Percentiles rank a stretch among this genome's conserved stretches.
Evolutionary conservation across 2,113 vertebrate genomes (phyloP).

Genomic region (Xiphophorus maculatus): DNA sequence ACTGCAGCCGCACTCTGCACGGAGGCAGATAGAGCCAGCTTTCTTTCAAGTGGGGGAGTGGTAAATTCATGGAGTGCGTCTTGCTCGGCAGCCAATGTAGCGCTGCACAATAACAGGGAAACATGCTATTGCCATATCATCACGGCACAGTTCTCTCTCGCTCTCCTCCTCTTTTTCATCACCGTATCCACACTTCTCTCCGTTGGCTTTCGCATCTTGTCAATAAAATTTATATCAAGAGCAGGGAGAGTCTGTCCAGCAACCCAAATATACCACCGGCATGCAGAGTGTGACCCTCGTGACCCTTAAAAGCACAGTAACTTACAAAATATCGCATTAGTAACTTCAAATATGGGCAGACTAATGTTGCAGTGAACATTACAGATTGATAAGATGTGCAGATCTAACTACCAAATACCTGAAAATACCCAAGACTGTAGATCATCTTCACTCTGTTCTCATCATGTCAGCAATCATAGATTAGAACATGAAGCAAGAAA

Average conservation of each 20-base stretch:
- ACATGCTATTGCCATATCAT: neutral
- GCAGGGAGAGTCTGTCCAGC: too few relatives aligned
- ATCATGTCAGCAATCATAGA: neutral
- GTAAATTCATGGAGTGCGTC: neutral
- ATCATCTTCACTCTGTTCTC: too few relatives aligned
- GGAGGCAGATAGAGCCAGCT: neutral
- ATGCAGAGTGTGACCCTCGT: neutral
- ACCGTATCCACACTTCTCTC: neutral
- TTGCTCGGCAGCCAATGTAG: slow-evolving; percentile 3
- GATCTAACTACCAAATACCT: too few relatives aligned
- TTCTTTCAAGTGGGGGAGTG: slow-evolving; percentile 3
- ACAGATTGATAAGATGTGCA: too few relatives aligned
- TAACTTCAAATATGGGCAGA: too few relatives aligned
- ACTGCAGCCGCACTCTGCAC: slow-evolving; percentile 4
- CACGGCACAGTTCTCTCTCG: neutral
- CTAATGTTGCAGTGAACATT: too few relatives aligned
- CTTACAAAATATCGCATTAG: too few relatives aligned
- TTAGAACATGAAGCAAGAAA: neutral
- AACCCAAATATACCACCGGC: neutral
- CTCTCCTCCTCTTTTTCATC: neutral
- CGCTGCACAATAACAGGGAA: neutral
- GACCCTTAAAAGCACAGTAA: too few relatives aligned
- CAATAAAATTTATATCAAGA: too few relatives aligned
- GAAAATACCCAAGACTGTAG: too few relatives aligned
- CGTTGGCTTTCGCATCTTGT: neutral